A percentile compares a stretch with the other conserved stretches of the same genome.
These are phyloP conservation scores for Danio aesculapii DNA, from an alignment of 2,797 vertebrate genomes.

Conservation along the genomic window DNA sequence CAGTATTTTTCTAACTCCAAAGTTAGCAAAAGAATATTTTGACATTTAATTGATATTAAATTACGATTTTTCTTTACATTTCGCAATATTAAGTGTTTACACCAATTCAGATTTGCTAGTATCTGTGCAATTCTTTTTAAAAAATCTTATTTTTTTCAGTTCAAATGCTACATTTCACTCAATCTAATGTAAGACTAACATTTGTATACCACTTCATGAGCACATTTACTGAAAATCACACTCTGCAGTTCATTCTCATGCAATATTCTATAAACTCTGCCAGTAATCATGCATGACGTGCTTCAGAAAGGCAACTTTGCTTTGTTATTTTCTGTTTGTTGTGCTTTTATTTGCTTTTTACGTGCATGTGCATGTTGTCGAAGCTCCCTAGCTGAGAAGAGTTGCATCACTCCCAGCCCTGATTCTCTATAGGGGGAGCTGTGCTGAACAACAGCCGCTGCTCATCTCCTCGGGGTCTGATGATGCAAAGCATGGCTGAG, in stretches of 20 bases:
- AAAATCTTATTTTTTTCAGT: too few species aligned
- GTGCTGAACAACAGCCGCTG: conserved; percentile 55
- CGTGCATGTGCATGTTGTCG: conserved; percentile 46
- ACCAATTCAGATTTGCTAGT: neutral
- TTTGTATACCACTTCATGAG: neutral
- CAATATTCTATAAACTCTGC: neutral
- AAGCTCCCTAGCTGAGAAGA: conserved; percentile 46
- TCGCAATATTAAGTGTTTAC: neutral
- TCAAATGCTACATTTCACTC: neutral
- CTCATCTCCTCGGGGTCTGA: conserved; percentile 63
- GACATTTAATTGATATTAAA: neutral
- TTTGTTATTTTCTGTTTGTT: conserved; percentile 9
- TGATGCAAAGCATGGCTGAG: conserved; percentile 65
- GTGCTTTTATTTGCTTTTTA: conserved; percentile 12
- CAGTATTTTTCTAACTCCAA: neutral
- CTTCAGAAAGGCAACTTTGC: neutral
- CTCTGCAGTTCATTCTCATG: neutral
- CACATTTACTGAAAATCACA: neutral
- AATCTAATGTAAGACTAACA: neutral
- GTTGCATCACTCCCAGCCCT: conserved; percentile 63
- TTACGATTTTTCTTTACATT: neutral
- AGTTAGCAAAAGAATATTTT: neutral
- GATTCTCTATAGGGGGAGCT: conserved; percentile 63
- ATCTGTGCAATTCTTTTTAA: neutral
- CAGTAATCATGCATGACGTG: neutral